These are phyloP conservation scores for Eucera pruinosa DNA, from an alignment of 2,888 invertebrate genomes.

Conservation along the genomic window DNA sequence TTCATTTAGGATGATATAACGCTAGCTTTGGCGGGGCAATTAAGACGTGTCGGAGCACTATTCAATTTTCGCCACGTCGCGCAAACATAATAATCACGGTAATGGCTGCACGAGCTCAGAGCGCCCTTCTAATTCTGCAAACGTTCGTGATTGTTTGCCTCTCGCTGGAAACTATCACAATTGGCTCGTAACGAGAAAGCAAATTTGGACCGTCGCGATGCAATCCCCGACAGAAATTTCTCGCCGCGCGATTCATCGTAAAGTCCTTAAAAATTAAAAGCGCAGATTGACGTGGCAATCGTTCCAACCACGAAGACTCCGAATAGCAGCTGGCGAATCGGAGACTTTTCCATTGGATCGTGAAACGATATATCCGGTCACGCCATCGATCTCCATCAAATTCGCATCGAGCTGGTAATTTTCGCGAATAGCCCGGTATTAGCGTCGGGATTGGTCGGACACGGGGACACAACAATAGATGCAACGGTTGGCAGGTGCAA, in stretches of 20 bases:
- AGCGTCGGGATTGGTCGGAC: conserved; percentile 22
- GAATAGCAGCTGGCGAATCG: not conserved
- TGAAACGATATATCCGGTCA: not conserved
- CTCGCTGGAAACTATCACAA: not conserved
- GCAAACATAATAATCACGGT: conserved; percentile 23
- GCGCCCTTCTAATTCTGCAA: conserved; percentile 17
- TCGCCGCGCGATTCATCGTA: not conserved
- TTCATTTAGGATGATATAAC: not conserved
- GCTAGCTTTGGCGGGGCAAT: conserved; percentile 4
- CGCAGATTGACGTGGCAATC: not conserved
- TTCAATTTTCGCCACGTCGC: conserved; percentile 29
- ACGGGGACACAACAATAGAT: conserved; percentile 49
- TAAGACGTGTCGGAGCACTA: conserved; percentile 24
- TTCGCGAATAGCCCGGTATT: conserved; percentile 44
- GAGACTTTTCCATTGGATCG: not conserved
- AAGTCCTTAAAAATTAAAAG: not conserved
- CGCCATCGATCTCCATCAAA: conserved; percentile 54
- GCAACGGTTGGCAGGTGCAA: conserved; percentile 60
- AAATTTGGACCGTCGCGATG: not conserved
- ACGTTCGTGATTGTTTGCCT: conserved; percentile 19
- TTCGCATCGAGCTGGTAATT: conserved; percentile 48
- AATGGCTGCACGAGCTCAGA: conserved; percentile 14
- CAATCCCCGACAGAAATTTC: not conserved
- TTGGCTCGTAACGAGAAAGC: not conserved
- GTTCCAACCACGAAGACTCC: not conserved